phyloP scores from a whole-genome alignment of 2,113 vertebrate genomes.

The Zosterops pallidus region DNA sequence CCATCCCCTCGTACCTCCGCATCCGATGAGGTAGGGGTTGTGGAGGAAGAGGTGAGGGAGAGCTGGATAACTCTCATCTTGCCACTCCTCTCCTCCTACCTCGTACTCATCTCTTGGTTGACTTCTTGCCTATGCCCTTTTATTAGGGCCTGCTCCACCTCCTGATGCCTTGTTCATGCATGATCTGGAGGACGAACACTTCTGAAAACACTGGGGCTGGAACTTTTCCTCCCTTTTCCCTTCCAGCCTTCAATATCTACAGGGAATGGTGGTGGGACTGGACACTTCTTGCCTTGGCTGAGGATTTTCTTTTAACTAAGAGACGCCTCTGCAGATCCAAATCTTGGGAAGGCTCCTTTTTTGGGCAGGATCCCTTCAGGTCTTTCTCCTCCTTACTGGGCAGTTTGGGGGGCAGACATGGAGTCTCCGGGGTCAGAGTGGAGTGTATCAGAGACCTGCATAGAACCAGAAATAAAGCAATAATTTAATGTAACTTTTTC shows the following conservation, averaged over 20 bases:
- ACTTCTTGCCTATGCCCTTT: neutral
- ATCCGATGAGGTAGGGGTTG: conserved; percentile 66
- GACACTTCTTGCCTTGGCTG: neutral
- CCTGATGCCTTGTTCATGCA: neutral
- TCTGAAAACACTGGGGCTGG: neutral
- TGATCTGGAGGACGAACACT: neutral
- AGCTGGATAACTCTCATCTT: conserved; percentile 23
- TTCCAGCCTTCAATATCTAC: neutral
- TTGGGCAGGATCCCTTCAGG: conserved; percentile 23
- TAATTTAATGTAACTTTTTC: conserved; percentile 53
- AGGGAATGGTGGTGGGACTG: neutral
- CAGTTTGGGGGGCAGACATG: neutral
- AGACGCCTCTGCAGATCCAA: neutral
- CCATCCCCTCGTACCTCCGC: conserved; percentile 84
- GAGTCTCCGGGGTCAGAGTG: neutral
- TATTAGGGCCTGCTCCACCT: neutral
- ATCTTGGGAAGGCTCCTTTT: neutral
- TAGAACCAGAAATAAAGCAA: conserved; percentile 62
- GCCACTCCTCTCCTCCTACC: neutral
- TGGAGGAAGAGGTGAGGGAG: neutral
- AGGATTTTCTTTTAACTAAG: neutral
- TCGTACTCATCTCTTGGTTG: neutral
- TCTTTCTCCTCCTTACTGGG: neutral
- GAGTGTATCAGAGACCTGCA: conserved; percentile 4
- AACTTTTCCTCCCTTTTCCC: neutral